Percentiles rank a stretch among this genome's conserved stretches.
Conservation (phyloP, 2,113 vertebrate genomes). For the Ictalurus furcatus region DNA sequence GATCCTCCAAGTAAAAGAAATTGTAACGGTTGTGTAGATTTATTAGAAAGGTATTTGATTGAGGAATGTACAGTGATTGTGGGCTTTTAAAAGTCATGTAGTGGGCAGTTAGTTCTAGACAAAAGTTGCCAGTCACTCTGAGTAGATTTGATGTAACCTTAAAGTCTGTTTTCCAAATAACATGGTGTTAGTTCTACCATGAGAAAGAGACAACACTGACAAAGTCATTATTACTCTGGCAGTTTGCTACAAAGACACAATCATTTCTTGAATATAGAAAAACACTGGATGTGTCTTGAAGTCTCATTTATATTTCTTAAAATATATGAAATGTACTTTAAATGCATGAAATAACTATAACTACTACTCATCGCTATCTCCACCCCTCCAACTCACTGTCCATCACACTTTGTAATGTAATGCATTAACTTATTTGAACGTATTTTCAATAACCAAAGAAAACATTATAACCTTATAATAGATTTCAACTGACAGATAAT, state of each 20-base stretch:
- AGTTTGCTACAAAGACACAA: neutral
- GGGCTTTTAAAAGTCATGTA: neutral
- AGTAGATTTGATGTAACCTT: neutral
- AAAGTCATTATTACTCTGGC: neutral
- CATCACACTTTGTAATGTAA: neutral
- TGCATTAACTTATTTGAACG: neutral
- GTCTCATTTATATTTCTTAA: neutral
- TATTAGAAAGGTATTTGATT: neutral
- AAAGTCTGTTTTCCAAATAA: neutral
- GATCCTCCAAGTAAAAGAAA: neutral
- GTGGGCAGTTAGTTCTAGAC: neutral
- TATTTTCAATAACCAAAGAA: neutral
- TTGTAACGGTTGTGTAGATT: neutral
- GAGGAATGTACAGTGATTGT: neutral
- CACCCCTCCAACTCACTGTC: neutral
- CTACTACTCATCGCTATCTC: neutral
- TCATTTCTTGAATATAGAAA: neutral
- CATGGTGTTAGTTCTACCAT: neutral
- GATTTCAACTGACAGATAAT: neutral
- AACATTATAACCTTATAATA: neutral
- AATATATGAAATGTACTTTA: neutral
- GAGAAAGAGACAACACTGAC: neutral
- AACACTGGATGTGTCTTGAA: neutral
- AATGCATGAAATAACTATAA: neutral
- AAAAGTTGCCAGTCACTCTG: neutral